Evolutionary conservation across 2,888 invertebrate species (phyloP).

Genomic region (Hypselothyrea guttata): DNA sequence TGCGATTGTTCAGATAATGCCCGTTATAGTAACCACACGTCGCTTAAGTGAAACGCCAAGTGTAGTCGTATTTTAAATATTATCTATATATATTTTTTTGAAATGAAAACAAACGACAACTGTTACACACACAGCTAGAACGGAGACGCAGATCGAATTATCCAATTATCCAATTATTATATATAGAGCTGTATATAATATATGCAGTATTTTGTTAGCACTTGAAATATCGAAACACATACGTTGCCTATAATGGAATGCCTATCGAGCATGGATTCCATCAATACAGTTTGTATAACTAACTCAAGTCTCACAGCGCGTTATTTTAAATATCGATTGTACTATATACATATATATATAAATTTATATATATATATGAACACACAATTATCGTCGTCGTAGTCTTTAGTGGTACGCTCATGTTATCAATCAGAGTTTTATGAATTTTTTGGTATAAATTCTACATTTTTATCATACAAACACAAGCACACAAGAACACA

Average conservation of each 20-base stretch:
- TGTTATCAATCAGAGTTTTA: conserved; percentile 73
- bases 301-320: conserved; percentile 68
- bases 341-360: conserved; percentile 15
- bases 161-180: not conserved
- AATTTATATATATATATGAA: conserved; percentile 5
- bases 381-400: conserved; percentile 33
- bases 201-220: conserved; percentile 71
- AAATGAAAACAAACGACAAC: conserved; percentile 37
- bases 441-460: conserved; percentile 33
- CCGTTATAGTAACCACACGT: conserved; percentile 11
- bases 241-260: conserved; percentile 70
- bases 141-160: conserved; percentile 6
- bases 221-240: conserved; percentile 65
- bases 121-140: conserved; percentile 57
- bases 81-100: too few relatives aligned
- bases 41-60: conserved; percentile 31
- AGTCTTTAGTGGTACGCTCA: conserved; percentile 50
- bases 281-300: conserved; percentile 58
- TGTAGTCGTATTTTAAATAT: conserved; percentile 27
- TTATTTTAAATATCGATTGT: conserved; percentile 26
- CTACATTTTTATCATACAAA: conserved; percentile 35
- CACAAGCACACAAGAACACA: not conserved
- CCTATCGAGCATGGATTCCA: conserved; percentile 37
- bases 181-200: conserved; percentile 42
- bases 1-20: not conserved